These are phyloP conservation scores for Trissonchulus sp. DNA, from an alignment of 2,888 invertebrate species.

Conservation along the genomic window DNA sequence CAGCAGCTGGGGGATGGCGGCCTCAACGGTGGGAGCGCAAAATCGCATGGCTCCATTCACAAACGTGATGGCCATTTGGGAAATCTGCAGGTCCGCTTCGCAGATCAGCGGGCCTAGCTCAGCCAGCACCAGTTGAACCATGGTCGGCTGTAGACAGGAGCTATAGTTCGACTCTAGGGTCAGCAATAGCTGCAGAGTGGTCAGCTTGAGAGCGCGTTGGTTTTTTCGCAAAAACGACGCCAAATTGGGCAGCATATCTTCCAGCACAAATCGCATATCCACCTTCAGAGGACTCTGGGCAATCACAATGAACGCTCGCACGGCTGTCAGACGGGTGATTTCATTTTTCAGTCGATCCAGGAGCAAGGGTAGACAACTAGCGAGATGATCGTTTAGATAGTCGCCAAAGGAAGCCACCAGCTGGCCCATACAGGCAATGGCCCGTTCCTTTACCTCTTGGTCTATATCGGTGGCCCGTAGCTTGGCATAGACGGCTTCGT, in stretches of 20 bases:
- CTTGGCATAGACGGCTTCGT: slow-evolving; percentile 74
- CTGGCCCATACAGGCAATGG: slow-evolving; percentile 77
- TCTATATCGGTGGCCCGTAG: slow-evolving; percentile 92
- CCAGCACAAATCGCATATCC: slow-evolving; percentile 64
- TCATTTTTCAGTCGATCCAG: slow-evolving; percentile 90
- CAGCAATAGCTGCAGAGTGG: slow-evolving; percentile 20
- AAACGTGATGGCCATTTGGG: slow-evolving; percentile 61
- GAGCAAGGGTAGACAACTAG: slow-evolving; percentile 82
- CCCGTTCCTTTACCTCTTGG: slow-evolving; percentile 96
- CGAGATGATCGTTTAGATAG: slow-evolving; percentile 60
- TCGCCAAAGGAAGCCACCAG: slow-evolving; percentile 81
- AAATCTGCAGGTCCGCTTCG: slow-evolving; percentile 91
- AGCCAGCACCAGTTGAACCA: slow-evolving; percentile 58
- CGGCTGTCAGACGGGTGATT: slow-evolving; percentile 89
- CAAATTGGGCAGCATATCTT: slow-evolving; percentile 80
- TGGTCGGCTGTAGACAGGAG: neutral
- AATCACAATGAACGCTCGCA: slow-evolving; percentile 70
- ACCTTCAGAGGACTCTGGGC: slow-evolving; percentile 65
- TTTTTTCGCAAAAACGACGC: slow-evolving; percentile 92
- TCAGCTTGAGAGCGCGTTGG: slow-evolving; percentile 76
- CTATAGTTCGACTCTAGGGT: neutral
- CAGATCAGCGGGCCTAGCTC: slow-evolving; percentile 84
- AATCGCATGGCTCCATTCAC: slow-evolving; percentile 35
- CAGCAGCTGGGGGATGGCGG: slow-evolving; percentile 43
- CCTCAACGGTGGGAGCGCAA: neutral